These are phyloP conservation scores for Cephus runcator DNA, from an alignment of 2,888 invertebrate genomes.

Conservation along the genomic window DNA sequence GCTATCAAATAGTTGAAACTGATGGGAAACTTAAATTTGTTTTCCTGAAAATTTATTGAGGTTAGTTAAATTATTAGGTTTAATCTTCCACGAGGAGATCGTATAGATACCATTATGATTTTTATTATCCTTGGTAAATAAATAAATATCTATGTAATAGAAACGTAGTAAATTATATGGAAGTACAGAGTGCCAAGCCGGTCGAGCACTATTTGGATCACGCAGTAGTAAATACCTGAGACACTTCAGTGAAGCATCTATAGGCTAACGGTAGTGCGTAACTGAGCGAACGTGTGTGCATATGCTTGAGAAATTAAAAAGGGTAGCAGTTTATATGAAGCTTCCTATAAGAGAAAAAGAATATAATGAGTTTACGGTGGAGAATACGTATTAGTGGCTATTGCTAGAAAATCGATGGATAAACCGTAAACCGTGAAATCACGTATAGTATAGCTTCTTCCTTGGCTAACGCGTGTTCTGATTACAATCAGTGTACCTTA, in stretches of 20 bases:
- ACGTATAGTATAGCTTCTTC: neutral
- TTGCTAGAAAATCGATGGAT: conserved; percentile 20
- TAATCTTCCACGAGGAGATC: neutral
- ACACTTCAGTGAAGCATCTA: conserved; percentile 21
- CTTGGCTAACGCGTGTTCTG: neutral
- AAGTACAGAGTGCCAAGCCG: conserved; percentile 17
- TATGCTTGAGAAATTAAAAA: conserved; percentile 1
- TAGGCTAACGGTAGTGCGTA: neutral
- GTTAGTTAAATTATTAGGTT: neutral
- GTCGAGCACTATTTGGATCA: conserved; percentile 8
- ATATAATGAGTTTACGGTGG: conserved; percentile 33
- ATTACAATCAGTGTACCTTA: neutral
- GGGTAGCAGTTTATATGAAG: conserved; percentile 9
- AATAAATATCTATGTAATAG: neutral
- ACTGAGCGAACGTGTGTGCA: conserved; percentile 9
- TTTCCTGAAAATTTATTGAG: neutral
- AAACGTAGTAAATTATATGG: conserved; percentile 31
- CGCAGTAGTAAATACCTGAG: conserved; percentile 29
- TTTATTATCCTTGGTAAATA: neutral
- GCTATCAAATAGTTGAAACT: neutral
- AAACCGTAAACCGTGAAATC: neutral
- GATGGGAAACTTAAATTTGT: neutral
- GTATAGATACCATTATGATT: neutral
- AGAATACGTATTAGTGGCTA: conserved; percentile 34
- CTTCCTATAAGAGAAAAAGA: conserved; percentile 29